phyloP scores from a whole-genome alignment of 2,797 vertebrate genomes.

The Crypturellus tataupa region DNA sequence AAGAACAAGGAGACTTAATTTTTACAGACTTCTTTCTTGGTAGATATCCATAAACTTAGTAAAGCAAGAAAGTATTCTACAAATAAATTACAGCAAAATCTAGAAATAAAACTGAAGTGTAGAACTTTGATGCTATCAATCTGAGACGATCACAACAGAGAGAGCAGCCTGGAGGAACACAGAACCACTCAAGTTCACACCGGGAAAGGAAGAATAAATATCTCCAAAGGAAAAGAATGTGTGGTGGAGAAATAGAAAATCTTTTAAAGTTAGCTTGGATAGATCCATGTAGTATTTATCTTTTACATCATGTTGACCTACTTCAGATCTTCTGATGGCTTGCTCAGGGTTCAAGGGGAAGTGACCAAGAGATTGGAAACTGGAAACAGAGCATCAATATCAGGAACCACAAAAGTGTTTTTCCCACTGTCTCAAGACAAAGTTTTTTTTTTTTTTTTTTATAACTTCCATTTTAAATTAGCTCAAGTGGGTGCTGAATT shows the following conservation, averaged over 20 bases:
- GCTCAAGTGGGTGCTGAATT: background rate
- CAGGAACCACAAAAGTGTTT: background rate
- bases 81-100: background rate
- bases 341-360: background rate
- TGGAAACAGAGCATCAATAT: background rate
- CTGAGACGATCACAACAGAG: background rate
- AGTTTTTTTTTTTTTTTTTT: background rate
- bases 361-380: background rate
- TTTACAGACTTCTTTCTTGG: background rate
- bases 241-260: background rate
- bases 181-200: background rate
- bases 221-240: background rate
- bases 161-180: background rate
- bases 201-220: background rate
- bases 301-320: background rate
- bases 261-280: background rate
- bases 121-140: background rate
- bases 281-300: rapidly evolving
- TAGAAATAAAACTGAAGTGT: background rate
- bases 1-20: background rate
- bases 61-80: background rate
- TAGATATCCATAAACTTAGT: background rate
- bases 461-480: background rate
- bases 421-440: background rate
- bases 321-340: background rate